phyloP scores from a whole-genome alignment of 2,113 vertebrate genomes.

The Nothocercus nigrocapillus region DNA sequence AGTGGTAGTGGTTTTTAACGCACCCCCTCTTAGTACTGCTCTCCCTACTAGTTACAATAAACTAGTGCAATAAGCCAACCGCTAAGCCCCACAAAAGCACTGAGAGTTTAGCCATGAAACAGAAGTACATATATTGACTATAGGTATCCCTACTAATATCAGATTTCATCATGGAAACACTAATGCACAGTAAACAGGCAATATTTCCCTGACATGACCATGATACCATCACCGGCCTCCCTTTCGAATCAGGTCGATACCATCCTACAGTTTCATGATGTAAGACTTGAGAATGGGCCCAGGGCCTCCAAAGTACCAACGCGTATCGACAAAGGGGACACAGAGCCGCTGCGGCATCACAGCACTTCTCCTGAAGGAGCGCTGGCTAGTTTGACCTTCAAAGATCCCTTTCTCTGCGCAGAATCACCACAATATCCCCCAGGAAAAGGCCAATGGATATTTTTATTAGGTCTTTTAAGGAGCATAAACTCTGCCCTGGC shows the following conservation, averaged over 20 bases:
- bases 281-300: slow-evolving; percentile 19
- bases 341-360: background rate
- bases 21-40: background rate
- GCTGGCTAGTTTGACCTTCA: slow-evolving; percentile 32
- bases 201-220: background rate
- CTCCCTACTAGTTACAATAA: background rate
- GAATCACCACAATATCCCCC: background rate
- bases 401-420: background rate
- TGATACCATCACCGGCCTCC: background rate
- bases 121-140: background rate
- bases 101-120: background rate
- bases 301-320: background rate
- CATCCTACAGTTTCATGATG: slow-evolving; percentile 4
- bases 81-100: background rate
- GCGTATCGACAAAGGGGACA: background rate
- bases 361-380: background rate
- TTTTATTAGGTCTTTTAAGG: background rate
- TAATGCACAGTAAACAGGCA: slow-evolving; percentile 1
- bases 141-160: background rate
- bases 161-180: background rate
- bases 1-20: background rate
- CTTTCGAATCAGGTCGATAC: background rate
- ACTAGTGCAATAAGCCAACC: background rate
- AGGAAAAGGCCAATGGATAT: background rate
- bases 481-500: background rate